These are phyloP conservation scores for Pycnonotus jocosus DNA, from an alignment of 2,113 vertebrate genomes.

Conservation along the genomic window DNA sequence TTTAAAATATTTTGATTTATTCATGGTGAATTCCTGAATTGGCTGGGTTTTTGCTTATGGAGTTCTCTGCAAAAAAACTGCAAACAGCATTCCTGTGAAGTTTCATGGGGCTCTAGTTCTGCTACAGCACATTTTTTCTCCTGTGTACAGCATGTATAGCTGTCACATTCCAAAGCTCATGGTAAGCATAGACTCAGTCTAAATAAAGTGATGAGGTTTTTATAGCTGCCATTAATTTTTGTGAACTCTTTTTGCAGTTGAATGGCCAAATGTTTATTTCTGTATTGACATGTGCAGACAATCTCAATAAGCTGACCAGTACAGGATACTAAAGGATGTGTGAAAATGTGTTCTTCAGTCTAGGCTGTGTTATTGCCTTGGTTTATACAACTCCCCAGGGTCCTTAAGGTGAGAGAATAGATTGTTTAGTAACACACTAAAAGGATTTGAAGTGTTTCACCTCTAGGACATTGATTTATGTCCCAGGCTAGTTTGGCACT, in stretches of 20 bases:
- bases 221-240: constrained; percentile 50
- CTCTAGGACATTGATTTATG: not conserved
- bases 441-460: constrained; percentile 7
- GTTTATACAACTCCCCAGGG: not conserved
- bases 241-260: constrained; percentile 31
- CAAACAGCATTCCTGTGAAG: not conserved
- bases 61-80: not conserved
- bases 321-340: not conserved
- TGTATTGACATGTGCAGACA: not conserved
- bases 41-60: not conserved
- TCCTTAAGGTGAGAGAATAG: not conserved
- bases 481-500: not conserved
- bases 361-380: not conserved
- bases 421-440: constrained; percentile 2
- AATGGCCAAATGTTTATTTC: constrained; percentile 26
- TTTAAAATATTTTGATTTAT: not conserved
- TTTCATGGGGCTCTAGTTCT: not conserved
- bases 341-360: not conserved
- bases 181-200: not conserved
- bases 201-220: constrained; percentile 39
- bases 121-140: not conserved
- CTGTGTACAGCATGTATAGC: not conserved
- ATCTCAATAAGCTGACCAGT: not conserved
- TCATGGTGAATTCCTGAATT: not conserved
- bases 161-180: constrained; percentile 9